Conservation (phyloP, 2,888 invertebrate genomes). For the Tenthredo scrophulariae region DNA sequence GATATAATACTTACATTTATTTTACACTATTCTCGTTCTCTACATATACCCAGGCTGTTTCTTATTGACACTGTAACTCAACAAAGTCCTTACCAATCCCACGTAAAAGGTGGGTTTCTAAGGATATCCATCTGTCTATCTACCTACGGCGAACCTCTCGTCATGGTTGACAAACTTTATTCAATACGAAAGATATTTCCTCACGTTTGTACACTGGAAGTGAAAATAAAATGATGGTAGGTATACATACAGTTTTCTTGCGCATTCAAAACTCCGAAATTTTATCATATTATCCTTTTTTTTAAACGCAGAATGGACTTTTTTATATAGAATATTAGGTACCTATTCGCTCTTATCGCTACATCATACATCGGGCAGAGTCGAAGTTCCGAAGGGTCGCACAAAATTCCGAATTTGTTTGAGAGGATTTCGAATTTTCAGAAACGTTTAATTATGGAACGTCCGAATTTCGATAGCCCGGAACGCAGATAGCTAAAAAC, state of each 20-base stretch:
- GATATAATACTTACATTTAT: neutral
- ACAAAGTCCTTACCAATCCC: conserved; percentile 27
- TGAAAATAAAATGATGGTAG: neutral
- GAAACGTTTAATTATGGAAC: neutral
- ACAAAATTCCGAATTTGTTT: neutral
- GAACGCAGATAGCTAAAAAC: no score
- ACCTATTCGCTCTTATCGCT: no score
- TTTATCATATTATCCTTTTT: no score
- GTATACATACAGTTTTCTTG: neutral
- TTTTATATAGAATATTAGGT: no score
- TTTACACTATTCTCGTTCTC: neutral
- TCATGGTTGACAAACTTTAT: conserved; percentile 39
- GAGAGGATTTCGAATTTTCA: neutral
- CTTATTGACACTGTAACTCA: conserved; percentile 6
- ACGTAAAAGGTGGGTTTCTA: conserved; percentile 36
- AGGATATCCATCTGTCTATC: conserved; percentile 23
- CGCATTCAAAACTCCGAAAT: no score
- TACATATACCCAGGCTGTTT: neutral
- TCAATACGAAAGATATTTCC: conserved; percentile 28
- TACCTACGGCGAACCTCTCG: conserved; percentile 10
- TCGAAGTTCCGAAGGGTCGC: neutral
- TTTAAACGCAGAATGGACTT: no score
- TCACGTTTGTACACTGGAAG: neutral
- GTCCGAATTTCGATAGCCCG: neutral
- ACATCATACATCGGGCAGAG: no score